Evolutionary conservation across 2,113 vertebrate genomes (phyloP), one percentile per base, ranked within the genome.

Genomic region (Menura novaehollandiae): DNA sequence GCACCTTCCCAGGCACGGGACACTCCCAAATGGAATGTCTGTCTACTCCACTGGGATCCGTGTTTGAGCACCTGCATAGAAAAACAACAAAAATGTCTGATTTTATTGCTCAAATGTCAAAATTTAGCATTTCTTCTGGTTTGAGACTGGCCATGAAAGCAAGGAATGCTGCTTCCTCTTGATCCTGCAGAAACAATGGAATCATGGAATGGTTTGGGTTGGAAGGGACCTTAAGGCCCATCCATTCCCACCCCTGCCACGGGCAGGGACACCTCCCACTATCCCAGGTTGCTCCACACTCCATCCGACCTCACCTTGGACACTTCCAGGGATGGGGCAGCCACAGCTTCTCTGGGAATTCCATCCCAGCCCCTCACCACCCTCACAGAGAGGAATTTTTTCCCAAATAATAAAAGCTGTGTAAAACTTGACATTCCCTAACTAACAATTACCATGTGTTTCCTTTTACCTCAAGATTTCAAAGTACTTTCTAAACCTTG

Each of bases 241-340:
- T 0, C 58, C 69, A 22, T 23, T 8, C 10, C n/a, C n/a, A 47
- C 18, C 46, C 53, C 27, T 53, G 33, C 56, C 27, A 27, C 33
- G 68, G 60, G 28, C 59, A 56, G 59, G 41, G 69, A 47, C 71
- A 41, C 1, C 19, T 66, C 5, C 68, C 68, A 27, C 58, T 53
- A 12, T 11, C 47, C 56, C 46, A 43, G 35, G 53, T 0, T 11
- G n/a, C 0, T 27, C n/a, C 52, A 33, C n/a, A n/a, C n/a, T n/a
- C n/a, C n/a, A n/a, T n/a, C n/a, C n/a, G n/a, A 0, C 23, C 30
- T n/a, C 30, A 22, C 23, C 53, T 58, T 17, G 35, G 66, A 2
- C 44, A n/a, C 30, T 71, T 0, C 32, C 66, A 82, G 30, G 66
- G 53, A 59, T 71, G 79, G 79, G 24, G 66, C 55, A 71, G 55